Base-by-base conservation (phyloP, 2,113 vertebrate genomes). In the Lepisosteus oculatus region DNA sequence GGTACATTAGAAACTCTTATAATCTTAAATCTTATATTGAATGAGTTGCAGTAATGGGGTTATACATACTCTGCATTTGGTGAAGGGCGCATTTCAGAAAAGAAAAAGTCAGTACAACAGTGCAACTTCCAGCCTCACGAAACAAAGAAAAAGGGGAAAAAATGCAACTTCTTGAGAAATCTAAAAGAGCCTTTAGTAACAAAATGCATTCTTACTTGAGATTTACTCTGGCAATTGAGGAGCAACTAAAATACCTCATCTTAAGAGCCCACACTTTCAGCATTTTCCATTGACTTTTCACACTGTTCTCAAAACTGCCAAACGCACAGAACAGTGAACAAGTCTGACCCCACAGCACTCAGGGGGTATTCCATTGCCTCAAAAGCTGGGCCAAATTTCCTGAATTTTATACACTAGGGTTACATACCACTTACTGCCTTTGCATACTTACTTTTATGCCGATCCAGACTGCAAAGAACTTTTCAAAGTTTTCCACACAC, bases 331-430 rank as follows among this genome's bases (percentile, higher is more conserved):
- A 61, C 8, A 42, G 11, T 51, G 56, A 59, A 70, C 12, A 41
- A n/a, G 68, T 43, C 68, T 69, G 54, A 69, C 68, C 68, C 55
- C 29, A 6, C 9, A 12, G 8, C 54, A 3, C 68, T 69, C 12
- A 43, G 54, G 29, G 68, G 55, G 7, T 69, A 56, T 69, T 56
- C 17, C 42, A 13, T 69, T 6, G 68, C 55, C 41, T 56, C 29
- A 2, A 69, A n/a, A 8, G 29, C 68, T 43, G 55, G 55, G 12
- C 54, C 42, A 59, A 57, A 69, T 69, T 69, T 69, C 68, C 29
- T 55, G 68, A 3, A 43, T 43, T 68, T 68, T 68, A 12, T 54
- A 68, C 47, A 45, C 43, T 67, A 44, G 43, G 12, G n/a, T 68
- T 68, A 11, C 67, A 11, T 51, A 3, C 5, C 9, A 8, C 51